These are phyloP conservation scores for Hapalemur alaotrensis DNA, from an alignment of 2,797 vertebrate genomes.

Conservation along the genomic window DNA sequence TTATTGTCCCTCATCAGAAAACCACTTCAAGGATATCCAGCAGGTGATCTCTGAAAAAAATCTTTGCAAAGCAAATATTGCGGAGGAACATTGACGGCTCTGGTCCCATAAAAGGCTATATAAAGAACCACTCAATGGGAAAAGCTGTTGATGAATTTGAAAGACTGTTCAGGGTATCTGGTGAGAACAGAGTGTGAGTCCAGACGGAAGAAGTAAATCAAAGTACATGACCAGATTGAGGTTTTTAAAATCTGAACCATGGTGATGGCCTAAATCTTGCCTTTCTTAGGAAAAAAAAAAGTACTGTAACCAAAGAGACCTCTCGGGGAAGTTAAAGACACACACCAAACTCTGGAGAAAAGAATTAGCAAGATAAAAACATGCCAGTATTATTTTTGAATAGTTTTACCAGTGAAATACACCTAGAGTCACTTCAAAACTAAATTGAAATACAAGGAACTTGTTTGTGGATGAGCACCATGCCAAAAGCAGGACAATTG, in stretches of 20 bases:
- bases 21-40: conserved; percentile 41
- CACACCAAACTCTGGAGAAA: not conserved
- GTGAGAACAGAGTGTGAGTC: conserved; percentile 61
- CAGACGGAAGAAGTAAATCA: conserved; percentile 52
- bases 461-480: not conserved
- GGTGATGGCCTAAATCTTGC: conserved; percentile 70
- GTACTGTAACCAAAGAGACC: not conserved
- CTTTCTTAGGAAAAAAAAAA: conserved; percentile 58
- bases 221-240: conserved; percentile 58
- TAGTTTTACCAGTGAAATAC: not conserved
- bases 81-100: conserved; percentile 8
- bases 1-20: conserved; percentile 55
- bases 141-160: conserved; percentile 67
- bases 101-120: conserved; percentile 48
- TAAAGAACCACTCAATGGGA: conserved; percentile 60
- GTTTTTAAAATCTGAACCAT: conserved; percentile 70
- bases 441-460: not conserved
- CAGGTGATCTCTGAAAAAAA: conserved; percentile 62
- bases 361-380: not conserved
- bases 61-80: conserved; percentile 57
- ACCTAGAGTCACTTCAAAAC: not conserved
- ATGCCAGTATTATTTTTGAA: not conserved
- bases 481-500: not conserved
- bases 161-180: conserved; percentile 64
- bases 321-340: conserved; percentile 13